These are phyloP conservation scores for Trachymyrmex cornetzi DNA, from an alignment of 1,140 invertebrate species.

Conservation along the genomic window DNA sequence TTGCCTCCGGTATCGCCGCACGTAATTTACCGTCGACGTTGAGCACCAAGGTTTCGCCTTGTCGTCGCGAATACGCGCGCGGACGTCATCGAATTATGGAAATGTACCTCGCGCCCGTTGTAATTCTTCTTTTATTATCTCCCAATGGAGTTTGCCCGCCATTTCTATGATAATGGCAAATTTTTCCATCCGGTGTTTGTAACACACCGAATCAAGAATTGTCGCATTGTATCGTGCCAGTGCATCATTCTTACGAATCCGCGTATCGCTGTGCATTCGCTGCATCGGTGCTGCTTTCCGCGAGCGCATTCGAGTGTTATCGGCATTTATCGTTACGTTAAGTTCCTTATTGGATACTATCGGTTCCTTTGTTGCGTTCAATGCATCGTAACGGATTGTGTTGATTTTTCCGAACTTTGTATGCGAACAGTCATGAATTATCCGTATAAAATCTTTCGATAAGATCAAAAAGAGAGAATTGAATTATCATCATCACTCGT, in stretches of 20 bases:
- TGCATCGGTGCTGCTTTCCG: slow-evolving; percentile 5
- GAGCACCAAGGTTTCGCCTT: slow-evolving; percentile 6
- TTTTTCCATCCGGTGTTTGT: slow-evolving; percentile 45
- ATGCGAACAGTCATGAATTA: neutral
- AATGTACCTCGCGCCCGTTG: slow-evolving; percentile 65
- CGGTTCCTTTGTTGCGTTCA: neutral
- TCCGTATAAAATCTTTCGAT: neutral
- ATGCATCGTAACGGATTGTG: slow-evolving; percentile 7
- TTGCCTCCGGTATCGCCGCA: slow-evolving; percentile 40
- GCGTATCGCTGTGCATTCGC: neutral
- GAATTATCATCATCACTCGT: neutral
- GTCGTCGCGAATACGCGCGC: slow-evolving; percentile 1
- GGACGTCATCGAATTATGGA: slow-evolving; percentile 74
- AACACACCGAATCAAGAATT: neutral
- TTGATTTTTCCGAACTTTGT: slow-evolving; percentile 52
- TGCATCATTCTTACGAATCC: slow-evolving; percentile 41
- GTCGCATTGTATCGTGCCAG: neutral
- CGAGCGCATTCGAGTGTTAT: neutral
- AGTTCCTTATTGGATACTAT: neutral
- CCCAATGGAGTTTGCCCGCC: slow-evolving; percentile 59
- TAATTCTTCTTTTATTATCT: slow-evolving; percentile 75
- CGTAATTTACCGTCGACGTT: slow-evolving; percentile 41
- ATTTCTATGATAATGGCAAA: slow-evolving; percentile 74
- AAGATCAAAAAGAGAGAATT: neutral
- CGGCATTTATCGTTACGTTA: slow-evolving; percentile 35